A percentile compares a stretch with the other conserved stretches of the same genome.
Conservation (phyloP, 2,113 vertebrate species). For the Dromaius novaehollandiae region DNA sequence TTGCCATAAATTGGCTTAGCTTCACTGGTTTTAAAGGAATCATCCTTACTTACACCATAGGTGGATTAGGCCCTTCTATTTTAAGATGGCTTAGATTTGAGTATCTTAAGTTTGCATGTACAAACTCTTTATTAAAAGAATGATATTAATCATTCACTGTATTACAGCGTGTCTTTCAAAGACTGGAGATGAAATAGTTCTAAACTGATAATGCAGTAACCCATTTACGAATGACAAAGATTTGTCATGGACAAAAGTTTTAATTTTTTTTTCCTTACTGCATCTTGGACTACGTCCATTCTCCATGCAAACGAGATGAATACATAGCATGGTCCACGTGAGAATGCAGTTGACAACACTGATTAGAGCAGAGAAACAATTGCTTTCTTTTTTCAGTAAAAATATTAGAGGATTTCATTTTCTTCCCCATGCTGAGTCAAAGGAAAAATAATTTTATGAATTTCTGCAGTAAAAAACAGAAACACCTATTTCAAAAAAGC, state of each 20-base stretch:
- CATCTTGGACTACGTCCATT: not conserved
- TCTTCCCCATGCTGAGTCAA: not conserved
- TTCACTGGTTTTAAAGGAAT: not conserved
- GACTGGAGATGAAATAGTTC: not conserved
- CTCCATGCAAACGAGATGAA: not conserved
- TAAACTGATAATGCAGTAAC: not conserved
- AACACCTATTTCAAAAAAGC: not conserved
- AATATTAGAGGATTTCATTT: not conserved
- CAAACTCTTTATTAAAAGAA: not conserved
- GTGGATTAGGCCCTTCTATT: not conserved
- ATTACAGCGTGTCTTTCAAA: not conserved
- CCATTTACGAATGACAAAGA: not conserved
- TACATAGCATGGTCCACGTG: rapidly evolving
- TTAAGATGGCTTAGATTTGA: not conserved
- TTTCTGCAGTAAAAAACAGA: not conserved
- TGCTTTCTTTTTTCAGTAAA: not conserved
- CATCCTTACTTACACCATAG: not conserved
- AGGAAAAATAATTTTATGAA: not conserved
- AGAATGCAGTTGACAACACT: rapidly evolving
- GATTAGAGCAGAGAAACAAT: not conserved
- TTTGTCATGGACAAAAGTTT: not conserved
- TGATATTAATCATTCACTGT: not conserved
- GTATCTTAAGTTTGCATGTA: not conserved
- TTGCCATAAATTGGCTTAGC: not conserved
- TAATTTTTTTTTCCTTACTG: not conserved